A percentile compares a stretch with the other conserved stretches of the same genome.
Evolutionary conservation across 2,888 invertebrate species (phyloP).

Genomic region (Cerceris rybyensis): DNA sequence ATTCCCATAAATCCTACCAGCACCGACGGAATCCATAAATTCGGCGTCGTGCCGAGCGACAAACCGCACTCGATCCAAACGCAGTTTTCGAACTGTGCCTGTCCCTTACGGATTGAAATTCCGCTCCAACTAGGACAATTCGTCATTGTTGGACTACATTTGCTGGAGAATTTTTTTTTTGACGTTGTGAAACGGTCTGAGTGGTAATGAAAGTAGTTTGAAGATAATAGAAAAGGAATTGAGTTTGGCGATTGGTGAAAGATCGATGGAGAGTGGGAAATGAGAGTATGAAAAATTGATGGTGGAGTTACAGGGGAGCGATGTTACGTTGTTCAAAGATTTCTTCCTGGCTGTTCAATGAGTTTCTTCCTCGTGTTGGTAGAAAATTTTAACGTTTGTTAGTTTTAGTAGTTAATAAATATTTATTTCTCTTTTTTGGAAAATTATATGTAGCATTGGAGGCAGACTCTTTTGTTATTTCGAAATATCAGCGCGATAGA

Average conservation of each 20-base stretch:
- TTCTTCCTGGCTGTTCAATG: no score
- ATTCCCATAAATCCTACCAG: constrained; percentile 69
- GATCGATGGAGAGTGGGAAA: background rate
- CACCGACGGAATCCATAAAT: constrained; percentile 70
- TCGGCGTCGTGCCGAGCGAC: constrained; percentile 57
- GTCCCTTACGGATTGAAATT: constrained; percentile 44
- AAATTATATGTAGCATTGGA: no score
- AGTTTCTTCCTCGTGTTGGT: no score
- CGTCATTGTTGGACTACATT: no score
- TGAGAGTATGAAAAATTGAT: background rate
- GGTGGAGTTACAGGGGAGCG: no score
- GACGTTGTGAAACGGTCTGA: background rate
- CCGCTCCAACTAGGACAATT: background rate
- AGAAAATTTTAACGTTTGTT: no score
- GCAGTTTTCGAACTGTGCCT: constrained; percentile 48
- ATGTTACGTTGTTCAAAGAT: no score
- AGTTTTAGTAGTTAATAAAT: no score
- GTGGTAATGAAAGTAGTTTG: no score
- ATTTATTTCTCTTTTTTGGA: no score
- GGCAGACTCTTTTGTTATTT: no score
- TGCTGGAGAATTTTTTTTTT: background rate
- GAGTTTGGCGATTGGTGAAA: background rate
- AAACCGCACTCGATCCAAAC: constrained; percentile 46
- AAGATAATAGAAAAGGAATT: background rate
- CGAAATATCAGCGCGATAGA: no score